These are phyloP conservation scores for Hydrozoanthus gracilis DNA, from an alignment of 92 coral and sea anemone species.

Conservation along the genomic window DNA sequence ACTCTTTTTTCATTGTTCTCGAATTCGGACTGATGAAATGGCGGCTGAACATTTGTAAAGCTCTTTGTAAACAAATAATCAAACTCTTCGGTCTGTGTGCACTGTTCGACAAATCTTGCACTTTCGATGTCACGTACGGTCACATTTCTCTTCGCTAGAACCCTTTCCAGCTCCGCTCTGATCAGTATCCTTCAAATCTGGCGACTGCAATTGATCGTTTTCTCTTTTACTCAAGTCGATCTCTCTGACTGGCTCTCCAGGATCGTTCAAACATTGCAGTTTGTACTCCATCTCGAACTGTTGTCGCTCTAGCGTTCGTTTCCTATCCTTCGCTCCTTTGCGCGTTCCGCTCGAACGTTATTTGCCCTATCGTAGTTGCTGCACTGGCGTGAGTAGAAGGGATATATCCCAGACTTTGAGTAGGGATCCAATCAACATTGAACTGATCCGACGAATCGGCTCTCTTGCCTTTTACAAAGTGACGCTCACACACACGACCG, in stretches of 20 bases:
- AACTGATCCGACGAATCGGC: background rate
- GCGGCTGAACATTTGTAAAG: background rate
- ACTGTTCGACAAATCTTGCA: background rate
- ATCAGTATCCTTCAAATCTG: background rate
- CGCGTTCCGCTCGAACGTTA: background rate
- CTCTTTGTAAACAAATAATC: slow-evolving; percentile 15
- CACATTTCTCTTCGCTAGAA: background rate
- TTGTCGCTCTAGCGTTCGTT: background rate
- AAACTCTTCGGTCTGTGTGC: slow-evolving; percentile 58
- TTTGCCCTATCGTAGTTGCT: background rate
- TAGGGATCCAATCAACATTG: slow-evolving; percentile 3
- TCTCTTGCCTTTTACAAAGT: background rate
- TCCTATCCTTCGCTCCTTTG: background rate
- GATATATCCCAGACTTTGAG: background rate
- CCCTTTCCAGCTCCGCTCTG: background rate
- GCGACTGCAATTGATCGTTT: background rate
- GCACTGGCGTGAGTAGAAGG: too few species aligned
- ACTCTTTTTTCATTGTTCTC: background rate
- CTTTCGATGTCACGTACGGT: background rate
- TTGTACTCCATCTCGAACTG: background rate
- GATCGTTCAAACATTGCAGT: background rate
- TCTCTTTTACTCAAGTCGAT: background rate
- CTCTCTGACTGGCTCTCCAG: background rate
- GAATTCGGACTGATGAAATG: background rate
- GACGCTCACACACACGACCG: background rate